These are phyloP conservation scores for Prietella phreatophila DNA, from an alignment of 2,113 vertebrate species.

Conservation along the genomic window DNA sequence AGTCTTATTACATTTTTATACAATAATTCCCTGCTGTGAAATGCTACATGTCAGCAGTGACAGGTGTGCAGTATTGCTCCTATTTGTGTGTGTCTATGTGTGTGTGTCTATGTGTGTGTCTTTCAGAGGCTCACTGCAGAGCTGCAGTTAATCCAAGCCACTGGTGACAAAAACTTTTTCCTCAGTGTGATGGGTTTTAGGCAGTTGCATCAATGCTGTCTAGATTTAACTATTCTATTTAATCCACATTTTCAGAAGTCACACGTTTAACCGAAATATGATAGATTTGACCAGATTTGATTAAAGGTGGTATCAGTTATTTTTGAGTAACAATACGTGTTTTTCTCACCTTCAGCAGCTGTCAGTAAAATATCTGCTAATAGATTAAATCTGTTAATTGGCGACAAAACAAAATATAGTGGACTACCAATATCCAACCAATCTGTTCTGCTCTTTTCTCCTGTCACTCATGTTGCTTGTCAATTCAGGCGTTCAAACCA, in stretches of 20 bases:
- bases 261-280: background rate
- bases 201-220: background rate
- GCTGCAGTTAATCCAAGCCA: background rate
- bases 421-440: background rate
- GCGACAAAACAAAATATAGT: background rate
- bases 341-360: background rate
- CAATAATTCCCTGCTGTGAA: conserved; percentile 9
- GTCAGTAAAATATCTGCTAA: background rate
- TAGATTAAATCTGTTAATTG: background rate
- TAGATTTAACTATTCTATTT: background rate
- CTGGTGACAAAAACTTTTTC: background rate
- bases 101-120: background rate
- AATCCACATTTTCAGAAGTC: background rate
- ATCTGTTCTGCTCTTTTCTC: background rate
- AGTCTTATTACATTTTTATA: background rate
- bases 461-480: background rate
- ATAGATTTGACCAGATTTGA: background rate
- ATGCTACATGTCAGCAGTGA: conserved; percentile 12
- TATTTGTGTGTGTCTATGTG: background rate
- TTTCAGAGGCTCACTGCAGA: background rate
- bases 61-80: background rate
- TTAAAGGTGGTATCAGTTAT: background rate
- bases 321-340: background rate
- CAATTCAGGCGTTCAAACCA: background rate
- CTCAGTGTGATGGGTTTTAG: background rate